phyloP scores from a whole-genome alignment of 2,797 vertebrate species.

The Miichthys miiuy region DNA sequence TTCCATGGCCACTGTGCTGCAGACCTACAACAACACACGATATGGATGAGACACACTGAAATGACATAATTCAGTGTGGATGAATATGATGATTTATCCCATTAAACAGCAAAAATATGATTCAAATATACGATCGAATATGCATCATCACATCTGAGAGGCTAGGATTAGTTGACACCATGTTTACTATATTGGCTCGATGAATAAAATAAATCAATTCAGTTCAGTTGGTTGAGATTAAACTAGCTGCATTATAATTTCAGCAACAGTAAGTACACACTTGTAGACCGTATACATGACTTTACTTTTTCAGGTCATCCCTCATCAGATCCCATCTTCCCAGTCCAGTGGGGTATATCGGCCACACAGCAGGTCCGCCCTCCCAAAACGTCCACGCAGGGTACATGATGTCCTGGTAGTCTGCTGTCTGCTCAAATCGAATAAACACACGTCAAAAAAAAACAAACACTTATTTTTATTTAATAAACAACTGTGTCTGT shows the following conservation, averaged over 20 bases:
- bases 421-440: conserved; percentile 85
- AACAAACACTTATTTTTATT: not conserved
- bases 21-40: conserved; percentile 82
- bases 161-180: no score
- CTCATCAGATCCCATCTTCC: conserved; percentile 99
- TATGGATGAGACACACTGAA: not conserved
- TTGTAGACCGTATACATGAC: not conserved
- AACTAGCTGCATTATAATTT: not conserved
- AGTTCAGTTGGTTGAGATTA: not conserved
- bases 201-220: not conserved
- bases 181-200: not conserved
- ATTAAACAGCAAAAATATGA: not conserved
- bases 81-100: no score
- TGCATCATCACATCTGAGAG: no score
- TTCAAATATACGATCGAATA: not conserved
- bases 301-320: conserved; percentile 90
- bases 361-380: conserved; percentile 98
- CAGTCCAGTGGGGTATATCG: conserved; percentile 96
- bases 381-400: conserved; percentile 99
- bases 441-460: not conserved
- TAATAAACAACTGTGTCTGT: not conserved
- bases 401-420: conserved; percentile 98
- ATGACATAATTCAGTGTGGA: not conserved
- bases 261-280: not conserved
- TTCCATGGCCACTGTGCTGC: conserved; percentile 94